A percentile compares a stretch with the other conserved stretches of the same genome.
These are phyloP conservation scores for Mythimna albipuncta DNA, from an alignment of 2,888 invertebrate species.

Conservation along the genomic window DNA sequence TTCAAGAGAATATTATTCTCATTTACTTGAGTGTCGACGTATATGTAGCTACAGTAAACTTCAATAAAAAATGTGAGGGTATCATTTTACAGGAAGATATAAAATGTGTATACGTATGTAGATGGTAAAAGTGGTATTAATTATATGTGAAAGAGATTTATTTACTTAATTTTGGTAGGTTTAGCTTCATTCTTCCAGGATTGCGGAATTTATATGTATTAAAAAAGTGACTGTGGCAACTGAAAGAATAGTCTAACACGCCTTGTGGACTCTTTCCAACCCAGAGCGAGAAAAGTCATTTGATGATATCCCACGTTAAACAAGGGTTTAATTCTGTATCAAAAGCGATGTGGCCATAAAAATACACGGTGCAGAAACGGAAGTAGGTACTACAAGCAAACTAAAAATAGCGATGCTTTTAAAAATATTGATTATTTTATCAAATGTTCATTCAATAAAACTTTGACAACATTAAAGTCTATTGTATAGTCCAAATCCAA, in stretches of 20 bases:
- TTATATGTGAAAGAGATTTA: background rate
- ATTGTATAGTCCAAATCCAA: constrained; percentile 62
- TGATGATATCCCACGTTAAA: too few species aligned
- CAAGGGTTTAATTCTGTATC: too few species aligned
- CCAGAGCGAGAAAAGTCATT: too few species aligned
- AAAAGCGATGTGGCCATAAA: background rate
- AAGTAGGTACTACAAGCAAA: background rate
- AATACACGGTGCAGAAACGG: background rate
- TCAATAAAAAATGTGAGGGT: constrained; percentile 25
- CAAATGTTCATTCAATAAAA: background rate
- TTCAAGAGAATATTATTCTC: constrained; percentile 26
- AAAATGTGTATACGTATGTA: background rate
- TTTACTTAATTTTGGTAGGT: background rate
- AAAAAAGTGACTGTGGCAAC: too few species aligned
- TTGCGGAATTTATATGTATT: too few species aligned
- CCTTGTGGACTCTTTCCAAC: too few species aligned
- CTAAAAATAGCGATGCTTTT: background rate
- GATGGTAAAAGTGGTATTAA: background rate
- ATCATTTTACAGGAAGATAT: constrained; percentile 22
- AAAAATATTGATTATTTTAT: background rate
- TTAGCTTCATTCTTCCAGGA: too few species aligned
- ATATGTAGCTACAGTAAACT: constrained; percentile 34
- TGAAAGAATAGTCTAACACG: too few species aligned
- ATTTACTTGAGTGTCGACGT: constrained; percentile 37
- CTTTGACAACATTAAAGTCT: constrained; percentile 21